Evolutionary conservation across 2,797 vertebrate genomes (phyloP).

Genomic region (Eremophila alpestris): DNA sequence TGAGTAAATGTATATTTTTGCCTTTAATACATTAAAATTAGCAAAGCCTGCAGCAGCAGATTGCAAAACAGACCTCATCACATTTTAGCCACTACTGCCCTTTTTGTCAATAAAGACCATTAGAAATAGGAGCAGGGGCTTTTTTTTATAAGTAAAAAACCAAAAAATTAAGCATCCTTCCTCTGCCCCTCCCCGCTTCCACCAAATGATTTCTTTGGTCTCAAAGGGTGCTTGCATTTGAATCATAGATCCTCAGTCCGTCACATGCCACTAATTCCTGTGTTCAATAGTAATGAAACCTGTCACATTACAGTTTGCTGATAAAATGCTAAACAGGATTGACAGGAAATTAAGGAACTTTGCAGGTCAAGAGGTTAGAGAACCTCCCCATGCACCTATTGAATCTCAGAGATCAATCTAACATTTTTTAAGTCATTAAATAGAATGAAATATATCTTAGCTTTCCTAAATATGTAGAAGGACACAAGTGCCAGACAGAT

Average conservation of each 20-base stretch:
- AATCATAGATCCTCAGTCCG: accelerated
- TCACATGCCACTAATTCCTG: not conserved
- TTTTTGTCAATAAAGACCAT: not conserved
- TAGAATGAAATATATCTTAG: not conserved
- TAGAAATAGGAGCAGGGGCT: not conserved
- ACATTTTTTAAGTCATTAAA: not conserved
- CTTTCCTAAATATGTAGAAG: not conserved
- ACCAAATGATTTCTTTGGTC: not conserved
- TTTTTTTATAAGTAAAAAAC: not conserved
- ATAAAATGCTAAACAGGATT: not conserved
- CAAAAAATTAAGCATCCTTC: not conserved
- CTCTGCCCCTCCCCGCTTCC: accelerated
- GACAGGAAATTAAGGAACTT: not conserved
- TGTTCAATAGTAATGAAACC: not conserved
- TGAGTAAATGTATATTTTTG: not conserved
- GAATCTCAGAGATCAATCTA: not conserved
- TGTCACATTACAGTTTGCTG: not conserved
- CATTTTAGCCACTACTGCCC: not conserved
- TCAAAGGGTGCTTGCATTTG: not conserved
- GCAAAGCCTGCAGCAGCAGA: not conserved
- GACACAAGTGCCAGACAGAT: accelerated
- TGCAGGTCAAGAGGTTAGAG: not conserved
- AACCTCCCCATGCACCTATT: not conserved
- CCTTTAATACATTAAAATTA: not conserved
- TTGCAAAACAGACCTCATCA: not conserved